These are phyloP conservation scores for Rallus crepitans DNA, from an alignment of 2,797 vertebrate species.

Conservation along the genomic window DNA sequence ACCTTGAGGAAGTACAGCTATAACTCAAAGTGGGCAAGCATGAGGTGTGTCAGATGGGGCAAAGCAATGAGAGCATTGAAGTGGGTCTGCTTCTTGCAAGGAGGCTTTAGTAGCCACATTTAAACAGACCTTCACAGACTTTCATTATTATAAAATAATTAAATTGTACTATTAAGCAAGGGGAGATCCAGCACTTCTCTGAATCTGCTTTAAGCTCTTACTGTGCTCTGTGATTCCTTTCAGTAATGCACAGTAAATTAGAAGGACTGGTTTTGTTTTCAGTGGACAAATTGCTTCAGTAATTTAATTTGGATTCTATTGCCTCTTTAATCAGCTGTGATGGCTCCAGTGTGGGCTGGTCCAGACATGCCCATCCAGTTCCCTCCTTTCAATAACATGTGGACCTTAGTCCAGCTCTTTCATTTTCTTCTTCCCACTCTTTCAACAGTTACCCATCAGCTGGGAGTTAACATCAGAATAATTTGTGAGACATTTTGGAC, in stretches of 20 bases:
- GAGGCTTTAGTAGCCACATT: neutral
- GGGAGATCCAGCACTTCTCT: conserved; percentile 41
- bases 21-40: neutral
- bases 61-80: neutral
- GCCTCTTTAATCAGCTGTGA: conserved; percentile 67
- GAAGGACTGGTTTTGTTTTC: conserved; percentile 51
- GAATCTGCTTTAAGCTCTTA: conserved; percentile 35
- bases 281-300: conserved; percentile 51
- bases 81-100: neutral
- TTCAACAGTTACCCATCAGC: conserved; percentile 50
- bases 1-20: neutral
- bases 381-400: conserved; percentile 35
- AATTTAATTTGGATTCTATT: conserved; percentile 68
- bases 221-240: conserved; percentile 40
- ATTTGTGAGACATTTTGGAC: neutral
- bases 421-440: conserved; percentile 51
- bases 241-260: conserved; percentile 64
- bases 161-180: conserved; percentile 38
- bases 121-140: neutral
- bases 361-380: conserved; percentile 49
- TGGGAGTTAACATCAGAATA: conserved; percentile 25
- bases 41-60: neutral
- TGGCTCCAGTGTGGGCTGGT: conserved; percentile 35
- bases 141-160: conserved; percentile 35
- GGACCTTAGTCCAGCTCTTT: conserved; percentile 30